Evolutionary conservation across 2,113 vertebrate species (phyloP).

Genomic region (Paraplagusia blochii): DNA sequence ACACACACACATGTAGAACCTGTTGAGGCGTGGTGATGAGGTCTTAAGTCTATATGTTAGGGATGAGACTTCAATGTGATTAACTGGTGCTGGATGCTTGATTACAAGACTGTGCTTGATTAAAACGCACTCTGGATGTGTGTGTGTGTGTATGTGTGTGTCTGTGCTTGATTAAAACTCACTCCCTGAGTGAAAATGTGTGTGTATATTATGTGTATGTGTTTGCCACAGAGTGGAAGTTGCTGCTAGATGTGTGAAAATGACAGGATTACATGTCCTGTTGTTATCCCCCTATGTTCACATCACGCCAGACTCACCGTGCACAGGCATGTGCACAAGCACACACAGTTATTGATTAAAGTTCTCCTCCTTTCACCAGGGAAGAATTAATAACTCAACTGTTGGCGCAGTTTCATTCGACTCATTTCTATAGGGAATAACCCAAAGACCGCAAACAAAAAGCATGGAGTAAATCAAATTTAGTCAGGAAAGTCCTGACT

Average conservation of each 20-base stretch:
- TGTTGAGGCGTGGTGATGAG: background rate
- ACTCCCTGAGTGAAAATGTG: conserved; percentile 6
- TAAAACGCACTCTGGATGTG: conserved; percentile 32
- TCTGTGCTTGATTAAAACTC: background rate
- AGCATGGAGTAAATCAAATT: too few species aligned
- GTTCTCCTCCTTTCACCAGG: background rate
- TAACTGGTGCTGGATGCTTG: conserved; percentile 37
- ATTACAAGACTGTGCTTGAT: conserved; percentile 46
- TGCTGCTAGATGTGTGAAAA: conserved; percentile 48
- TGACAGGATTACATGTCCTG: conserved; percentile 45
- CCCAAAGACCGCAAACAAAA: too few species aligned
- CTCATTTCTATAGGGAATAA: too few species aligned
- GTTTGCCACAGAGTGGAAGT: conserved; percentile 15
- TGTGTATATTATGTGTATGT: conserved; percentile 15
- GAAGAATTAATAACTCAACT: too few species aligned
- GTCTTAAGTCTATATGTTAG: conserved; percentile 22
- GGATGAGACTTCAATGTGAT: conserved; percentile 35
- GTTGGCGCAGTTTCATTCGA: too few species aligned
- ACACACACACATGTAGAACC: background rate
- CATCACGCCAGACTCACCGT: conserved; percentile 2
- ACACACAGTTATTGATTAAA: background rate
- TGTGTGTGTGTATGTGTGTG: conserved; percentile 4
- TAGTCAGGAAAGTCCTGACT: too few species aligned
- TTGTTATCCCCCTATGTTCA: conserved; percentile 42
- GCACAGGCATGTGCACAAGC: background rate